phyloP scores from a whole-genome alignment of 2,888 invertebrate genomes.

The Latrodectus elegans region DNA sequence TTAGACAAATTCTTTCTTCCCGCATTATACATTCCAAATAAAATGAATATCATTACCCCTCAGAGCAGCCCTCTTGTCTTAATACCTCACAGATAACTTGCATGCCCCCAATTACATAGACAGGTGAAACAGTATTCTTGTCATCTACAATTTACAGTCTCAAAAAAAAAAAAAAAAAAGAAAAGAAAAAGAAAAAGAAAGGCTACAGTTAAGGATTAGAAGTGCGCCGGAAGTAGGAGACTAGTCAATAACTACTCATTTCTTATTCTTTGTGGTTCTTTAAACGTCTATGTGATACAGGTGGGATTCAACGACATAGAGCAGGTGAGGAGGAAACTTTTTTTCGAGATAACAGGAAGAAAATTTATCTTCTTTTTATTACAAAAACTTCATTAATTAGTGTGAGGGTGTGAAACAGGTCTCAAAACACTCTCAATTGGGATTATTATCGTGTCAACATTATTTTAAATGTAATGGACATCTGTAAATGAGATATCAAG shows the following conservation, averaged over 20 bases:
- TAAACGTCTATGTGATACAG: constrained; percentile 32
- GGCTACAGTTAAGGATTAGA: constrained; percentile 26
- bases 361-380: not conserved
- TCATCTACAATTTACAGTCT: constrained; percentile 39
- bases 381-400: too few species aligned
- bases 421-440: too few species aligned
- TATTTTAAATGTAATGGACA: too few species aligned
- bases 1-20: too few species aligned
- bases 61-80: too few species aligned
- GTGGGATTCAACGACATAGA: constrained; percentile 25
- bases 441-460: too few species aligned
- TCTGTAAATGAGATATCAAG: too few species aligned
- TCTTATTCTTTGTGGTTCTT: not conserved
- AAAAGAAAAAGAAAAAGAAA: too few species aligned
- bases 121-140: constrained; percentile 49
- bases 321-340: constrained; percentile 31
- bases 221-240: constrained; percentile 40
- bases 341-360: not conserved
- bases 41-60: too few species aligned
- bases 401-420: not conserved
- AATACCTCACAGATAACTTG: too few species aligned
- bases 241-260: constrained; percentile 24
- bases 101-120: not conserved
- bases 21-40: too few species aligned
- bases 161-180: too few species aligned